Evolutionary conservation across 2,797 vertebrate genomes (phyloP), one percentile per base, ranked within the genome.

Genomic region (Morelia viridis): DNA sequence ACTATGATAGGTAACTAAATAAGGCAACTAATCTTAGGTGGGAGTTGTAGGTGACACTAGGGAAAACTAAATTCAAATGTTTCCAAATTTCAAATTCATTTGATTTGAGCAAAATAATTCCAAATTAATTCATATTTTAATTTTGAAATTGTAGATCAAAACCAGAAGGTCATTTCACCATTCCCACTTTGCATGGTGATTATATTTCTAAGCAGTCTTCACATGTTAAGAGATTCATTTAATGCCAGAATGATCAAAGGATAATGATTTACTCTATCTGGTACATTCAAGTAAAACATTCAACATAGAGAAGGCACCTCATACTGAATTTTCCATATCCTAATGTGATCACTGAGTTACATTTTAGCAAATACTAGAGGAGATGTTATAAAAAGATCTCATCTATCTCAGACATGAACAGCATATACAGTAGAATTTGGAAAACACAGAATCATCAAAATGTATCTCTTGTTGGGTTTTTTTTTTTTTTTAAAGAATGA

Each of bases 371-470:
- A 26, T 22, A 17, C 76, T 61, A 80, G 91, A 93, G 89, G 76
- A 87, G 68, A 92, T 58, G 12, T 90, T 85, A 89, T 84, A 93
- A 61, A 93, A 80, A 15, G 92, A 85, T 92, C 92, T 80, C 95
- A 85, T 91, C 91, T 80, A 95, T 95, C 85, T 87, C 93, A 91
- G 61, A 95, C 92, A 91, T 96, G 96, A 95, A 95, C 93, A 90
- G 95, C 89, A 76, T 56, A 71, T 91, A 41, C 76, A 80, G 46
- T 80, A 94, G 96, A 95, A 92, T 95, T 96, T 83, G 92, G 92
- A 95, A 87, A 95, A 94, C 95, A 96, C 41, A 88, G 15, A 87
- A 8, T 35, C 46, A 87, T 83, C 50, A 46, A 17, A 41, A 65
- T 62, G 17, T 53, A 92, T 83, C 17, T 94, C 94, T 96, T 95